These are phyloP conservation scores for Bombus soroeensis DNA, from an alignment of 1,140 invertebrate species.

Conservation along the genomic window DNA sequence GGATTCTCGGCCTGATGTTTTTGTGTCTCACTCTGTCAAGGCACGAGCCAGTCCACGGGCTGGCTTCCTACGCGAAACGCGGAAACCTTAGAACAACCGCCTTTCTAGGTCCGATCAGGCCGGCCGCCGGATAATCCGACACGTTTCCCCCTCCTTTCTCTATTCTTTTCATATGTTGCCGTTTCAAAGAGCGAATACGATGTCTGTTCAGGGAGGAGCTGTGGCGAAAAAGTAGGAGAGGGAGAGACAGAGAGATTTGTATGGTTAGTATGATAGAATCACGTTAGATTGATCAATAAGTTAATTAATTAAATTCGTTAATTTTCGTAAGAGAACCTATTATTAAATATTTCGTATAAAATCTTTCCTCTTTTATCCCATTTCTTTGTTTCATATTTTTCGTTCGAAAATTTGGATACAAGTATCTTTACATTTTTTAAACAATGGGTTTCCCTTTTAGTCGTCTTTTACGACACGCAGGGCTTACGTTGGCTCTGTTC, in stretches of 20 bases:
- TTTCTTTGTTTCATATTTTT: too few relatives aligned
- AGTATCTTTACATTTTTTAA: too few relatives aligned
- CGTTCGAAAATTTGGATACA: too few relatives aligned
- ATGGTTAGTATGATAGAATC: too few relatives aligned
- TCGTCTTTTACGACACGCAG: too few relatives aligned
- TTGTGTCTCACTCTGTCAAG: conserved; percentile 34
- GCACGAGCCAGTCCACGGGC: conserved; percentile 35
- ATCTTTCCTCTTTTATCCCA: too few relatives aligned
- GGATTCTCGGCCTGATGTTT: not conserved
- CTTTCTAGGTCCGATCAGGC: conserved; percentile 55
- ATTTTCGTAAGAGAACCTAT: too few relatives aligned
- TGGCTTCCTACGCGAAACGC: conserved; percentile 70
- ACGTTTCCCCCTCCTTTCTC: conserved; percentile 22
- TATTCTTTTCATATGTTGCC: not conserved
- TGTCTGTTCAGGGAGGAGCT: not conserved
- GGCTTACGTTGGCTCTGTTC: too few relatives aligned
- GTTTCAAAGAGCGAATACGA: not conserved
- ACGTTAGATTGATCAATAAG: too few relatives aligned
- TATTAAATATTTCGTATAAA: too few relatives aligned
- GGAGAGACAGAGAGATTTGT: not conserved
- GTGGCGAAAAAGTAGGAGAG: not conserved
- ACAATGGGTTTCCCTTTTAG: too few relatives aligned
- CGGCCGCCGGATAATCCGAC: conserved; percentile 64
- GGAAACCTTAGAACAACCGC: conserved; percentile 71
- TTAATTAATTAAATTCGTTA: too few relatives aligned